Percentiles rank a stretch among this genome's conserved stretches.
Conservation (phyloP, 2,888 invertebrate genomes). For the Chymomyza amoena region DNA sequence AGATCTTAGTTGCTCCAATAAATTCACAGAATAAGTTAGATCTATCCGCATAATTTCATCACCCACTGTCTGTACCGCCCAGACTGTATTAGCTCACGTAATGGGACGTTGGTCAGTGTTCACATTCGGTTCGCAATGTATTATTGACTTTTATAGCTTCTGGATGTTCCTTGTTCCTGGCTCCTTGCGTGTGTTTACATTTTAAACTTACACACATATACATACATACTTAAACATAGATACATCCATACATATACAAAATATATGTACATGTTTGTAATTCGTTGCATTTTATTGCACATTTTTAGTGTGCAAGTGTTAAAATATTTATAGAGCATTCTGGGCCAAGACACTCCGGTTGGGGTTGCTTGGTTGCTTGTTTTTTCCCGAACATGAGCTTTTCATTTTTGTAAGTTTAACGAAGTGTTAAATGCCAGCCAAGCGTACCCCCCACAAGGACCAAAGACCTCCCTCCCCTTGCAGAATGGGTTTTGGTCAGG, state of each 20-base stretch:
- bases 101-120: slow-evolving; percentile 6
- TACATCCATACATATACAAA: too few species aligned
- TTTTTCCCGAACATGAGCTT: slow-evolving; percentile 31
- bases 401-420: slow-evolving; percentile 58
- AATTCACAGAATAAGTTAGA: too few species aligned
- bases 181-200: slow-evolving; percentile 62
- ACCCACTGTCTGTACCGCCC: slow-evolving; percentile 10
- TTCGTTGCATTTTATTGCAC: slow-evolving; percentile 70
- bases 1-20: too few species aligned
- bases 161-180: slow-evolving; percentile 14
- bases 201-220: slow-evolving; percentile 49
- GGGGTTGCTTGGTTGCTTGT: neutral
- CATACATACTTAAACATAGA: too few species aligned
- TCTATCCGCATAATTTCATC: too few species aligned
- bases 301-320: slow-evolving; percentile 42
- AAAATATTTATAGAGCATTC: slow-evolving; percentile 61
- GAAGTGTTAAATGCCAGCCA: slow-evolving; percentile 62
- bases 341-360: slow-evolving; percentile 10
- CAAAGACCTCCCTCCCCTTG: neutral
- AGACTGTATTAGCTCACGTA: slow-evolving; percentile 69
- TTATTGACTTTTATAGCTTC: slow-evolving; percentile 66
- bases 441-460: neutral
- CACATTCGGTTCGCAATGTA: slow-evolving; percentile 31
- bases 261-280: slow-evolving; percentile 43
- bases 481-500: slow-evolving; percentile 21